phyloP scores from a whole-genome alignment of 2,797 vertebrate species.

The Platalea minor region DNA sequence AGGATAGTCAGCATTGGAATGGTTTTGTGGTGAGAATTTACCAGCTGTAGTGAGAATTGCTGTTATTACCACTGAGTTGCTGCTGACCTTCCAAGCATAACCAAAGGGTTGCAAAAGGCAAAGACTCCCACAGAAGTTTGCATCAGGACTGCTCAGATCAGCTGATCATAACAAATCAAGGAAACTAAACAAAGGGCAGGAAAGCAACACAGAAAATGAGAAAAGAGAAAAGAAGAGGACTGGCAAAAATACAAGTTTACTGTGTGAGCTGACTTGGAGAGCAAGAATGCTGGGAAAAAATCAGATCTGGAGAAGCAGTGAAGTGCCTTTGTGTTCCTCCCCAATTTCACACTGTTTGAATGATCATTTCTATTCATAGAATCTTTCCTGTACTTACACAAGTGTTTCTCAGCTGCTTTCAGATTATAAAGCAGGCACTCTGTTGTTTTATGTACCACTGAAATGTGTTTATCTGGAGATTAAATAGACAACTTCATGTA shows the following conservation, averaged over 20 bases:
- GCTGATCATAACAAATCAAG: conserved; percentile 9
- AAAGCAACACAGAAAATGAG: background rate
- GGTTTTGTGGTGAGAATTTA: conserved; percentile 11
- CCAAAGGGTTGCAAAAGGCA: background rate
- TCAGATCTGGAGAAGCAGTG: background rate
- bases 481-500: conserved; percentile 54
- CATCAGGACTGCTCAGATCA: background rate
- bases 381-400: background rate
- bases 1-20: background rate
- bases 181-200: background rate
- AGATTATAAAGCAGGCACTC: conserved; percentile 8
- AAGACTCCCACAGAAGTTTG: background rate
- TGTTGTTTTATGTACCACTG: conserved; percentile 25
- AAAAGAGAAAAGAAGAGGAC: background rate
- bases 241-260: background rate
- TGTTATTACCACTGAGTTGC: background rate
- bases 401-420: conserved; percentile 24
- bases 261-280: background rate
- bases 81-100: conserved; percentile 44
- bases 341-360: background rate
- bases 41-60: conserved; percentile 49
- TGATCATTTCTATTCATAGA: background rate
- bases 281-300: background rate
- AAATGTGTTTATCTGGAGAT: conserved; percentile 59
- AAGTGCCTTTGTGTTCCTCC: background rate